A percentile compares a stretch with the other conserved stretches of the same genome.
Evolutionary conservation across 2,113 vertebrate genomes (phyloP).

Genomic region (Triplophysa tibetana): DNA sequence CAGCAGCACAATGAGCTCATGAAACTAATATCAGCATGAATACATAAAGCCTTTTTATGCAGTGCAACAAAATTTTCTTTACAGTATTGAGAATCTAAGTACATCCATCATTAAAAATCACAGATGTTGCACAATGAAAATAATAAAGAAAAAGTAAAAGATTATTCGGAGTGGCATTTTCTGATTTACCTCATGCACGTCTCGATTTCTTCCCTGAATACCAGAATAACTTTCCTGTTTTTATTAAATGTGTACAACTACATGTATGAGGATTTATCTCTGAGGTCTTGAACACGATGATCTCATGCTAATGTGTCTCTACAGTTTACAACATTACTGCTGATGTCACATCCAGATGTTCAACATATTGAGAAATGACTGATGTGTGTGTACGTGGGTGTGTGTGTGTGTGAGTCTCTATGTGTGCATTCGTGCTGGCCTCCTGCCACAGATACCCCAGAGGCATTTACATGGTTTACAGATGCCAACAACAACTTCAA

Average conservation of each 20-base stretch:
- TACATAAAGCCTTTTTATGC: too few relatives aligned
- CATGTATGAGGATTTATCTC: background rate
- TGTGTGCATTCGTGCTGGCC: background rate
- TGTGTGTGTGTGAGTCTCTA: slow-evolving; percentile 5
- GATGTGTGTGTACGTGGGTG: background rate
- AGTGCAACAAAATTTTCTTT: too few relatives aligned
- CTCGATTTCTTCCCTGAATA: too few relatives aligned
- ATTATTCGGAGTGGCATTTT: too few relatives aligned
- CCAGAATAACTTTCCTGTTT: background rate
- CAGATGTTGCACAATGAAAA: too few relatives aligned
- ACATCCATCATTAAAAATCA: too few relatives aligned
- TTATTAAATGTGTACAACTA: background rate
- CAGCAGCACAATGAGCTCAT: too few relatives aligned
- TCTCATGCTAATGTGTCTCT: background rate
- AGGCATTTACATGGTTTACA: slow-evolving; percentile 3
- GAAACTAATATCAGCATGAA: too few relatives aligned
- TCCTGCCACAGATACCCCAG: background rate
- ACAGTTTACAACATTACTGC: background rate
- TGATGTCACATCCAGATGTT: slow-evolving; percentile 13
- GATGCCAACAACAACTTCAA: background rate
- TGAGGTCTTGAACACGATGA: background rate
- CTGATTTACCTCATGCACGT: too few relatives aligned
- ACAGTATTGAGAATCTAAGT: background rate
- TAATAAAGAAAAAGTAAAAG: too few relatives aligned
- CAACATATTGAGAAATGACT: background rate